A percentile compares a stretch with the other conserved stretches of the same genome.
phyloP scores from a whole-genome alignment of 1,140 invertebrate species.

The Drosophila watanabei region DNA sequence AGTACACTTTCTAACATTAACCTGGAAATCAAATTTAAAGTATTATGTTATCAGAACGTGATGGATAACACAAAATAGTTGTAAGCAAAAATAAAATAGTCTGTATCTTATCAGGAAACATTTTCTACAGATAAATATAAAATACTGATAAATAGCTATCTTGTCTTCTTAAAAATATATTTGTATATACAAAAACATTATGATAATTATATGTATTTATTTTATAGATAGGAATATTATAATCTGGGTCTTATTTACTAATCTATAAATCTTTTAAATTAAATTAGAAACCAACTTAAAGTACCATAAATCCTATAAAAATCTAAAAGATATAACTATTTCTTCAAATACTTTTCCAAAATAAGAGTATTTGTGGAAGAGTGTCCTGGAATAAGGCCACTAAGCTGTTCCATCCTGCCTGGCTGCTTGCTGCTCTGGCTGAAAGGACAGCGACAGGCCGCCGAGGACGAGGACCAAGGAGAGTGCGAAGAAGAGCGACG shows the following conservation, averaged over 20 bases:
- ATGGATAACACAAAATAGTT: conserved; percentile 1
- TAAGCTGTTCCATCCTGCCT: conserved; percentile 35
- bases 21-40: neutral
- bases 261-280: neutral
- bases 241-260: neutral
- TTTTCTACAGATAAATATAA: neutral
- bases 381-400: neutral
- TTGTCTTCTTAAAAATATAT: neutral
- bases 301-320: neutral
- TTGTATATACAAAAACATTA: neutral
- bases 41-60: conserved; percentile 6
- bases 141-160: neutral
- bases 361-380: neutral
- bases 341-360: neutral
- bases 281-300: neutral
- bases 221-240: neutral
- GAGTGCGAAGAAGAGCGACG: conserved; percentile 37
- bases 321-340: neutral
- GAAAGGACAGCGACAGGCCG: conserved; percentile 67
- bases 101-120: neutral
- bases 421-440: conserved; percentile 53
- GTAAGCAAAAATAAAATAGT: conserved; percentile 1
- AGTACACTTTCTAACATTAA: neutral
- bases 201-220: neutral
- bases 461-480: conserved; percentile 54